Base-by-base conservation (phyloP, 2,113 vertebrate genomes). In the Channa argus region DNA sequence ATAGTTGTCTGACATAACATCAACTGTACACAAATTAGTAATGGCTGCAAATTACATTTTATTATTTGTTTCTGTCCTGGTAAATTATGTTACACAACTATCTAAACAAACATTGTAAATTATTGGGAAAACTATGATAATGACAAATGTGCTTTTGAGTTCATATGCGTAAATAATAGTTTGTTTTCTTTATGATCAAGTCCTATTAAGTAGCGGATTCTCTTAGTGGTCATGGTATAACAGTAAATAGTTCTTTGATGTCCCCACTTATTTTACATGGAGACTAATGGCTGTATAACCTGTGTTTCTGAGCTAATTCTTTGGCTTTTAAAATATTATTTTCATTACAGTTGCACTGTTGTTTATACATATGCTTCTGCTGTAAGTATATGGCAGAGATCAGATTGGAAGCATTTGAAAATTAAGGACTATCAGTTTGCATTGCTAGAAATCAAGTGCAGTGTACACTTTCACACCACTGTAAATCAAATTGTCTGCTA, bases 191-290 rank as follows among this genome's bases (percentile, higher is more conserved):
- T 1, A 24, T 24, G 24, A 24, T 24, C 24, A 24, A 24, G 24
- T 24, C 24, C 24, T 24, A 24, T 24, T 24, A 41, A 41, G 43
- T 52, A 44, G 13, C 47, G 45, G 50, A 14, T 64, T 69, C 34
- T 9, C n/a, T 49, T n/a, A 1, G 24, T 24, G 12, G 80, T 74
- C 68, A 72, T 84, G 72, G 70, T 80, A 74, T 71, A 82, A 58
- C 67, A 80, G 69, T 77, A 47, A 74, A 77, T 85, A 89, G 87
- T 90, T 88, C 87, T 89, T 91, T 89, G 88, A 90, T 89, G 91
- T 87, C 83, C 85, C 81, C 80, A 67, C 36, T n/a, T 74, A 39
- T 59, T 82, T 33, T 63, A 65, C 15, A 58, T 54, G 5, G 52
- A 79, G 9, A 62, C 49, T 56, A 79, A 69, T 70, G 47, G 66